These are phyloP conservation scores for Pao palembangensis DNA, from an alignment of 2,113 vertebrate species.

Conservation along the genomic window DNA sequence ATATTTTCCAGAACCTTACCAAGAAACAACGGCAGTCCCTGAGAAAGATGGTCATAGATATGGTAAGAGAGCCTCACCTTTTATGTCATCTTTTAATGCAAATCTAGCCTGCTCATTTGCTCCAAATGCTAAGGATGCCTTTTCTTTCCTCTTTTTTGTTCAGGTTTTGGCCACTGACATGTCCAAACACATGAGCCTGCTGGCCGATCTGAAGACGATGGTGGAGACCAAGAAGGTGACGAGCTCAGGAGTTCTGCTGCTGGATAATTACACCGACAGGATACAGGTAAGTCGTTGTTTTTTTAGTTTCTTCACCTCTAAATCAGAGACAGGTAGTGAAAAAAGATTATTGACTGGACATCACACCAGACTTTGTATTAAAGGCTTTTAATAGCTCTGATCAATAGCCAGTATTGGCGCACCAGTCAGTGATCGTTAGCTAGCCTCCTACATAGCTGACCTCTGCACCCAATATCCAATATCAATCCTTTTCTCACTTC, in stretches of 20 bases:
- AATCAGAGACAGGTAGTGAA: background rate
- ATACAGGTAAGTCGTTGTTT: slow-evolving; percentile 81
- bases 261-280: slow-evolving; percentile 97
- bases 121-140: background rate
- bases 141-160: background rate
- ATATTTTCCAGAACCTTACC: slow-evolving; percentile 97
- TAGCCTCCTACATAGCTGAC: slow-evolving; percentile 24
- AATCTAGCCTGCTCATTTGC: background rate
- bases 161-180: slow-evolving; percentile 98
- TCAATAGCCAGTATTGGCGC: slow-evolving; percentile 25
- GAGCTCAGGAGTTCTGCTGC: slow-evolving; percentile 92
- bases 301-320: background rate
- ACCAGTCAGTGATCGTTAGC: slow-evolving; percentile 34
- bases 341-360: background rate
- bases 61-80: slow-evolving; percentile 73
- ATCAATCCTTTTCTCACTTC: slow-evolving; percentile 22
- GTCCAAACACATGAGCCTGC: slow-evolving; percentile 98
- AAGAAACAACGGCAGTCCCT: slow-evolving; percentile 97
- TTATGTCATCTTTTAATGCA: background rate
- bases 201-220: slow-evolving; percentile 98
- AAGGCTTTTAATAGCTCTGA: slow-evolving; percentile 21
- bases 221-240: slow-evolving; percentile 99
- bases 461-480: slow-evolving; percentile 6
- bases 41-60: slow-evolving; percentile 97
- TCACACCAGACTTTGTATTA: slow-evolving; percentile 2